Base-by-base conservation (phyloP, 2,113 vertebrate genomes). In the Seriola aureovittata region DNA sequence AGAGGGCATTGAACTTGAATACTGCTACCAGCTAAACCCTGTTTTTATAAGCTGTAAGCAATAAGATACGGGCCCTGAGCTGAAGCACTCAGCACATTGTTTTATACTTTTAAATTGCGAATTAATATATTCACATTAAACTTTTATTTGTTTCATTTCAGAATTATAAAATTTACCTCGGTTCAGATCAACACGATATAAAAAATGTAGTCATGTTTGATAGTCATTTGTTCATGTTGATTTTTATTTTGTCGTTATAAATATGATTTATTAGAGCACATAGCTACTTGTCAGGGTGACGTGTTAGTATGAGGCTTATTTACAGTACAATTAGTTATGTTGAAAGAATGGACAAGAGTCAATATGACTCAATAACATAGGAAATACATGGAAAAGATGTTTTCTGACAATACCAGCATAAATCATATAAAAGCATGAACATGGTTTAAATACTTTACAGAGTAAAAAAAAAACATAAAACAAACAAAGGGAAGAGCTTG, bases 341-440 rank as follows among this genome's bases (percentile, higher is more conserved):
- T 64, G 75, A 82, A 85, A 78, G 63, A 72, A 81, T 89, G 85
- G 32, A 76, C 71, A 81, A 46, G 80, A 96, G 95, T 96, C 96
- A 96, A 95, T 95, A 94, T 96, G 95, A 96, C 95, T 93, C 92
- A 91, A 48, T 92, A 91, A 91, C 66, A 75, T 69, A 75, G 44
- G 65, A 85, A 72, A 89, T 85, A 78, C 59, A 85, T 23, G 23
- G 60, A 84, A 80, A 85, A 78, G 4, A 71, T 62, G 12, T 81
- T 83, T 52, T 75, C 12, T 65, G 78, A 84, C 29, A 71, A 55
- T 78, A 69, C 59, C 75, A 71, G 19, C 71, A 80, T 50, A 77
- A 71, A 72, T 69, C 69, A 66, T 67, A 81, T n/a, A 82, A 77
- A 66, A 80, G 62, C 78, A 81, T 80, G 58, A 85, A 88, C 68